These are phyloP conservation scores for Nomada fucata DNA, from an alignment of 2,888 invertebrate genomes.

Conservation along the genomic window DNA sequence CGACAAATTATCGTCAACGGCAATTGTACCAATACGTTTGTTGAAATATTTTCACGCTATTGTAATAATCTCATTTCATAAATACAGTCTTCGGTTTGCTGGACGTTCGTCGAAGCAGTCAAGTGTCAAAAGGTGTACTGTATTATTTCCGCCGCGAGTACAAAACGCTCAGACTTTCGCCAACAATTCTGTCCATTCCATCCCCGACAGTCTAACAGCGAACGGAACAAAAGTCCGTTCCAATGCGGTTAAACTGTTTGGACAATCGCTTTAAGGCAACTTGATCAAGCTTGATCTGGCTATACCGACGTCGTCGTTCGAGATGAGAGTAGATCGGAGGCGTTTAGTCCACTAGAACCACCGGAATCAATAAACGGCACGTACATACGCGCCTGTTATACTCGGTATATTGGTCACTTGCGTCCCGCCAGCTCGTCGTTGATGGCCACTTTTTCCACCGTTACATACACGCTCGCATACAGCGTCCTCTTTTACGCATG, in stretches of 20 bases:
- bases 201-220: not conserved
- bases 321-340: constrained; percentile 53
- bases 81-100: too few species aligned
- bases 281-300: constrained; percentile 68
- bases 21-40: too few species aligned
- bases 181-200: not conserved
- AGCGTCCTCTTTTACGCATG: constrained; percentile 2
- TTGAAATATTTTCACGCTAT: too few species aligned
- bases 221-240: not conserved
- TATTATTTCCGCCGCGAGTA: too few species aligned
- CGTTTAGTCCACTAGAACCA: constrained; percentile 71
- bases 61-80: too few species aligned
- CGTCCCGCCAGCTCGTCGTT: constrained; percentile 28
- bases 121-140: too few species aligned
- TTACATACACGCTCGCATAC: not conserved
- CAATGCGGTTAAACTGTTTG: constrained; percentile 4
- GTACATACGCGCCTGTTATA: constrained; percentile 60
- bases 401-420: constrained; percentile 49
- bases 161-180: too few species aligned
- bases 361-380: constrained; percentile 75
- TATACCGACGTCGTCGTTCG: constrained; percentile 58
- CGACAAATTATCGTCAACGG: too few species aligned
- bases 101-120: too few species aligned
- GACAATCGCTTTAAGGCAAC: constrained; percentile 68
- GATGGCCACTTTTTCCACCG: constrained; percentile 21